phyloP scores from a whole-genome alignment of 2,797 vertebrate genomes.

The Epinephelus coioides region DNA sequence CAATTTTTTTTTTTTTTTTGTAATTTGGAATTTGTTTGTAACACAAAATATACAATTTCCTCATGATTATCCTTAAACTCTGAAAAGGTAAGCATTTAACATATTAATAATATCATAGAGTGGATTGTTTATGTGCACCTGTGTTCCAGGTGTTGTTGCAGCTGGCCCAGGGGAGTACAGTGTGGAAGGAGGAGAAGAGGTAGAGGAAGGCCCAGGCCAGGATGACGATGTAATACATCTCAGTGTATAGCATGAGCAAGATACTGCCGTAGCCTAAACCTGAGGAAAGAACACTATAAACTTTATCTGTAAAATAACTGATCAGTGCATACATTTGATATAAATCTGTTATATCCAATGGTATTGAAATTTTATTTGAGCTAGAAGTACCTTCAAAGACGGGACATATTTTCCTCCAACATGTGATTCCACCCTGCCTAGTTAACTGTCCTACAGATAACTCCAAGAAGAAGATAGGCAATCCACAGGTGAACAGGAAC shows the following conservation, averaged over 20 bases:
- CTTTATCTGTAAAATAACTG: not conserved
- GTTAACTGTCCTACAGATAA: conserved; percentile 79
- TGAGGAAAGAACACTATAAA: conserved; percentile 6
- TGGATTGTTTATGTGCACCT: not conserved
- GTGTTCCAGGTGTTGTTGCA: conserved; percentile 10
- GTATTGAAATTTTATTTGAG: not conserved
- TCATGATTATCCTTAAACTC: not conserved
- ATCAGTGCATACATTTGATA: too few species aligned
- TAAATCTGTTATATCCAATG: not conserved
- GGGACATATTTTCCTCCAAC: conserved; percentile 81
- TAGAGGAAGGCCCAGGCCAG: not conserved
- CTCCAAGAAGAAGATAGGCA: conserved; percentile 82
- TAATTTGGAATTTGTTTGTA: not conserved
- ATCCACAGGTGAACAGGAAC: conserved; percentile 76
- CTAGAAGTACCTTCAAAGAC: conserved; percentile 71
- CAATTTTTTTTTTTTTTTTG: not conserved
- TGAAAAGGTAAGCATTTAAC: too few species aligned
- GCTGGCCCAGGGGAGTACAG: not conserved
- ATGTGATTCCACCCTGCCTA: conserved; percentile 78
- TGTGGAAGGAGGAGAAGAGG: not conserved
- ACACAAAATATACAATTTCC: not conserved
- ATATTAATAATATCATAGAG: not conserved
- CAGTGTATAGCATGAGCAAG: conserved; percentile 71
- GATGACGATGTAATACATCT: conserved; percentile 80
- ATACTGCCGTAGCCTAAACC: conserved; percentile 76